Percentiles rank a stretch among this genome's conserved stretches.
These are phyloP conservation scores for Nematopogon swammerdamellus DNA, from an alignment of 2,888 invertebrate genomes.

Conservation along the genomic window DNA sequence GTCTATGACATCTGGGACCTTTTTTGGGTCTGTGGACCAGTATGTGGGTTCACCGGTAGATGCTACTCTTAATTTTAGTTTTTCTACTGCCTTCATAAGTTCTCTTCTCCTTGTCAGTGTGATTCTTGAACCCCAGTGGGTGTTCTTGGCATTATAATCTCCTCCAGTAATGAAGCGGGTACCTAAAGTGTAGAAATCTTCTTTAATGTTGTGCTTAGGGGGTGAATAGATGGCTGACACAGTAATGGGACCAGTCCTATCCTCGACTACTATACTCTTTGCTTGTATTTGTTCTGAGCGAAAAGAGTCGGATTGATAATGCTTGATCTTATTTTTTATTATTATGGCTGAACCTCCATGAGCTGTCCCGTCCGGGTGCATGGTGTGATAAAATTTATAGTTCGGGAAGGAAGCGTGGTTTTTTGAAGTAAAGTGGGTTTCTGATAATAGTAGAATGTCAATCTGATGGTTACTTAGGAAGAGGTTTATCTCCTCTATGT, in stretches of 20 bases:
- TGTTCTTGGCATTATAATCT: constrained; percentile 14
- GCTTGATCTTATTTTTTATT: constrained; percentile 9
- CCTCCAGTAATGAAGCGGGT: constrained; percentile 12
- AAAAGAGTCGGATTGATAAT: constrained; percentile 4
- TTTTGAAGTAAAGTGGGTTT: constrained; percentile 12
- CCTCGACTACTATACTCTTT: constrained; percentile 7
- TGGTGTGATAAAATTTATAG: constrained; percentile 19
- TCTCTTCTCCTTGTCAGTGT: constrained; percentile 8
- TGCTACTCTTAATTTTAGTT: not conserved
- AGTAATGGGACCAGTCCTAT: constrained; percentile 1
- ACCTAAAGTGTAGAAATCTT: constrained; percentile 12
- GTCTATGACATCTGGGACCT: constrained; percentile 10
- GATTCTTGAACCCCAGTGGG: constrained; percentile 13
- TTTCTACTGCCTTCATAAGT: not conserved
- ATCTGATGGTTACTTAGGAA: constrained; percentile 8
- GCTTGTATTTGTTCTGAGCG: constrained; percentile 10
- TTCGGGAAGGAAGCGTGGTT: constrained; percentile 8
- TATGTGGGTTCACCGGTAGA: constrained; percentile 12
- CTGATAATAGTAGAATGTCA: constrained; percentile 9
- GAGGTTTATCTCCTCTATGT: constrained; percentile 8
- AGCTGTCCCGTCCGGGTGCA: constrained; percentile 13
- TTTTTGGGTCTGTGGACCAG: constrained; percentile 11
- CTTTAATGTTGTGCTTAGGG: constrained; percentile 12
- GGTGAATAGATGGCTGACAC: constrained; percentile 11
- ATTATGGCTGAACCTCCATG: constrained; percentile 12